These are phyloP conservation scores for Dipus sagitta DNA, from an alignment of 2,797 vertebrate species.

Conservation along the genomic window DNA sequence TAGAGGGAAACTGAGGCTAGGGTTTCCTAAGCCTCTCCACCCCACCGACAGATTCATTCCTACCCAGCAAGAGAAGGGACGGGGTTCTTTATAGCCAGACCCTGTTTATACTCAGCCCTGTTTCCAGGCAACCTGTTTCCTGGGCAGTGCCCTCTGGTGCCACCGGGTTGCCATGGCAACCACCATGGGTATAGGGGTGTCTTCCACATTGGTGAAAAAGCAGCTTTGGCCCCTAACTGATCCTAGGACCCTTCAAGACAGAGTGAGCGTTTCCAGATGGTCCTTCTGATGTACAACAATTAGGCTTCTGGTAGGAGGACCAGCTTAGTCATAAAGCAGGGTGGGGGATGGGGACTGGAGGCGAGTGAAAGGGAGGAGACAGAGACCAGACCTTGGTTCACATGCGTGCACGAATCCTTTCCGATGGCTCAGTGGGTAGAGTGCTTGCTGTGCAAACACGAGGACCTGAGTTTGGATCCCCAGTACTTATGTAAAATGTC, in stretches of 20 bases:
- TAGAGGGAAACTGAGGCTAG: background rate
- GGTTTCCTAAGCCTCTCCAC: background rate
- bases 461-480: too few species aligned
- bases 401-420: background rate
- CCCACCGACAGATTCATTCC: background rate
- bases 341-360: background rate
- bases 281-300: background rate
- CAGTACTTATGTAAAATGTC: too few species aligned
- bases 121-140: constrained; percentile 80
- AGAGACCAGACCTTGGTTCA: background rate
- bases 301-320: background rate
- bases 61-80: background rate
- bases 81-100: background rate
- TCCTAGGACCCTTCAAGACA: background rate
- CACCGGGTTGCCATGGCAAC: constrained; percentile 77
- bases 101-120: constrained; percentile 25
- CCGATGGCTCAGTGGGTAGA: background rate
- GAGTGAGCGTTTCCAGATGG: background rate
- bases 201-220: background rate
- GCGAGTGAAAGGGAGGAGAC: too few species aligned
- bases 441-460: too few species aligned
- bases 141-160: constrained; percentile 56
- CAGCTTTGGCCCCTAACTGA: background rate
- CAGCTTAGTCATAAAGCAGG: background rate
- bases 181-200: background rate